Percentiles rank a stretch among this genome's conserved stretches.
phyloP scores from a whole-genome alignment of 2,797 vertebrate genomes.

The Rhinella marina region DNA sequence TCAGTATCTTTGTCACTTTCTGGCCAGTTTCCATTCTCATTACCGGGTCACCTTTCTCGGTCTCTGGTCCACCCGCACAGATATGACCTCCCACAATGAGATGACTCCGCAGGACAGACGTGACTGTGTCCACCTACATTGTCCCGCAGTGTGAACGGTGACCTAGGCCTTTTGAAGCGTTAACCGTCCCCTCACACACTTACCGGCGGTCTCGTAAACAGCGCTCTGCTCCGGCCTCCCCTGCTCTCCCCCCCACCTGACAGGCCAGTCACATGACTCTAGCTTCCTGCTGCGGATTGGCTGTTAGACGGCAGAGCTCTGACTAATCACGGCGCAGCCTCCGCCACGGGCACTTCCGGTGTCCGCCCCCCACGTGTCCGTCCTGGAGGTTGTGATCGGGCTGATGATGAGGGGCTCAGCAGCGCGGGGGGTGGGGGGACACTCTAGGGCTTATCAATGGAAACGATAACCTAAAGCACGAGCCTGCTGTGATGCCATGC shows the following conservation, averaged over 20 bases:
- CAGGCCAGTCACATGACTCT: constrained; percentile 11
- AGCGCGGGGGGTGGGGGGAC: background rate
- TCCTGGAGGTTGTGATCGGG: background rate
- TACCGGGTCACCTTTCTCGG: no score
- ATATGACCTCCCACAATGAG: no score
- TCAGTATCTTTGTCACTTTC: no score
- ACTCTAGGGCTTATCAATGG: no score
- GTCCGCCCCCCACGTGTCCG: background rate
- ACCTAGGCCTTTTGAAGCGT: background rate
- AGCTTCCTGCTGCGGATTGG: background rate
- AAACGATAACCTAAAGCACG: no score
- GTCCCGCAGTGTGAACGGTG: background rate
- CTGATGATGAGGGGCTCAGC: background rate
- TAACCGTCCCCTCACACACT: background rate
- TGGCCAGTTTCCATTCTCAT: no score
- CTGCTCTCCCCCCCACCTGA: constrained; percentile 29
- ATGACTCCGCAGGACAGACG: no score
- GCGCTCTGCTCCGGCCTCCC: background rate
- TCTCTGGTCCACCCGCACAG: no score
- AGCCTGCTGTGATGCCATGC: no score
- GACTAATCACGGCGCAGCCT: background rate
- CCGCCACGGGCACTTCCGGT: background rate
- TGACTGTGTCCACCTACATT: background rate
- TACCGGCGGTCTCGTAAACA: constrained; percentile 2
- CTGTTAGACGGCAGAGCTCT: background rate